Base-by-base conservation (phyloP, 2,888 invertebrate genomes). In the Perithous albicinctus region DNA sequence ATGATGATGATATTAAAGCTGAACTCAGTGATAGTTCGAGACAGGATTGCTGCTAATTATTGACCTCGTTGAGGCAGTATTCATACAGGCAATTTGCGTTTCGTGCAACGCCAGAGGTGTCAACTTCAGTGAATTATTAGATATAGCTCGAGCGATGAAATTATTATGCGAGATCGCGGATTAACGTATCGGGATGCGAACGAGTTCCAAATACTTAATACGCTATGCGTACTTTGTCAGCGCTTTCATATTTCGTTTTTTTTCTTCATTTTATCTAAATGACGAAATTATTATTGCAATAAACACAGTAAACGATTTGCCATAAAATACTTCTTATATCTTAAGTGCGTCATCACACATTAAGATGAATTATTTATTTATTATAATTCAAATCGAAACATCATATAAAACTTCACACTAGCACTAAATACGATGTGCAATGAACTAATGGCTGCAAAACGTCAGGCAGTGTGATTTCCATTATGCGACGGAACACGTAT, bases 61-160 rank as follows among this genome's bases (percentile, higher is more conserved):
- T 38, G 51, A 63, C 35, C 35, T 26, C 73, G 23, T n/a, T 23
- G 5, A 29, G 63, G 59, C 32, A 38, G 38, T 48, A 66, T 51
- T 41, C 51, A 26, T 38, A 51, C 73, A 38, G 35, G 26, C 63
- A 63, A 74, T 64, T 61, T 35, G 73, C 51, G 73, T 61, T 48
- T 51, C 48, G 26, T 38, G 51, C 8, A 63, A 63, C 18, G 12
- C 26, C 35, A 43, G 35, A n/a, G 6, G 38, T 54, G 63, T 41
- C 38, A 51, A 38, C 15, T 74, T 63, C 8, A 15, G 61, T 26
- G 51, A 64, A 74, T 74, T 51, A 51, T 38, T 51, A 26, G 63
- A 63, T 63, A 63, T 63, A 63, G 26, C 23, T 2, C 38, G 73
- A 54, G 26, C 63, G 48, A 74, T 51, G 63, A 63, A 63, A 73